Evolutionary conservation across 2,888 invertebrate species (phyloP).

Genomic region (Boloria selene): DNA sequence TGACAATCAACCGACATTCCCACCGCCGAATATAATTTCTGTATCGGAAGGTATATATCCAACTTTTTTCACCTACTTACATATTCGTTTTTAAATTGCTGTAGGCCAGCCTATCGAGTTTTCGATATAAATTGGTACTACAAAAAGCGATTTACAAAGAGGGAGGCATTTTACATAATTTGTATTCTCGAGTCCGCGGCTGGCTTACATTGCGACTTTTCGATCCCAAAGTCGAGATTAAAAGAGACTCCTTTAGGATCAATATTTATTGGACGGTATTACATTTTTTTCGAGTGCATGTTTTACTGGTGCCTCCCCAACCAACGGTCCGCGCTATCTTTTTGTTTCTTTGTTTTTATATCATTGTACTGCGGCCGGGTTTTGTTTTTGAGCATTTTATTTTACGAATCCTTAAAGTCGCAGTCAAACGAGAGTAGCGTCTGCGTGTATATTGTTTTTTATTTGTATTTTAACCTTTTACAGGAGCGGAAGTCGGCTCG

Average conservation of each 20-base stretch:
- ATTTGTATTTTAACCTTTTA: constrained; percentile 57
- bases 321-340: constrained; percentile 65
- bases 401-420: constrained; percentile 65
- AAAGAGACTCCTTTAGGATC: constrained; percentile 78
- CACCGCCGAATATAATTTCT: constrained; percentile 91
- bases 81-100: constrained; percentile 71
- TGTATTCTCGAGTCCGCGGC: constrained; percentile 73
- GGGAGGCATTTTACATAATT: constrained; percentile 79
- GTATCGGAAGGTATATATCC: constrained; percentile 91
- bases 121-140: constrained; percentile 77
- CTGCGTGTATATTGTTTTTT: constrained; percentile 49
- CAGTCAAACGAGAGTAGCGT: constrained; percentile 62
- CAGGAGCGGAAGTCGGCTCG: constrained; percentile 91
- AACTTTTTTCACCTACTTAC: constrained; percentile 59
- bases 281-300: constrained; percentile 78
- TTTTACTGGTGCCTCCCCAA: constrained; percentile 71
- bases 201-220: constrained; percentile 70
- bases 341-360: constrained; percentile 69
- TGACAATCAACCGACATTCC: constrained; percentile 98
- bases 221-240: constrained; percentile 78
- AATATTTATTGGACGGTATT: constrained; percentile 81
- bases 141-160: constrained; percentile 74
- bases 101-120: constrained; percentile 68
- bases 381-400: constrained; percentile 65
- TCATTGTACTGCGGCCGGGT: constrained; percentile 70